Conservation (phyloP, 2,113 vertebrate genomes). For the Xyrauchen texanus region DNA sequence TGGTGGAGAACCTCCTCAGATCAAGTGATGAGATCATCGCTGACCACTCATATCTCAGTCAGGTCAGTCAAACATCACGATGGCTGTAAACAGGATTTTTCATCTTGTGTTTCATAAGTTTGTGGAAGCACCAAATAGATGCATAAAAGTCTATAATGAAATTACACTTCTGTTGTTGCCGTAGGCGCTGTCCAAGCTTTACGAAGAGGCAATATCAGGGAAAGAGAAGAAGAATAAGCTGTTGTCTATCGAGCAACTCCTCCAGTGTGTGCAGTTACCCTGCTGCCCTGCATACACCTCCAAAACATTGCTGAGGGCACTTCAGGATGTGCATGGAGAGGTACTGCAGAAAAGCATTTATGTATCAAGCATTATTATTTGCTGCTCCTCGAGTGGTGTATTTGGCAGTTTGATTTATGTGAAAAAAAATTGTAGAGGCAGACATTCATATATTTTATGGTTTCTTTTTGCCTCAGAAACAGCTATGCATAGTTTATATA, state of each 20-base stretch:
- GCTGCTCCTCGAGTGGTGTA: too few species aligned
- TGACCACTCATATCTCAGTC: slow-evolving; percentile 79
- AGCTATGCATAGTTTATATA: too few species aligned
- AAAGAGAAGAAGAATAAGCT: slow-evolving; percentile 70
- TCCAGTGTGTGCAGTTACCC: slow-evolving; percentile 69
- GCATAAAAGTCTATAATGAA: neutral
- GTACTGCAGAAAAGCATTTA: slow-evolving; percentile 54
- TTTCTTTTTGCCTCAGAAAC: too few species aligned
- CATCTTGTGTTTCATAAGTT: neutral
- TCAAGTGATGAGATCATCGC: slow-evolving; percentile 86
- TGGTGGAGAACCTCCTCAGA: slow-evolving; percentile 77
- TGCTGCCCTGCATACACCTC: slow-evolving; percentile 83
- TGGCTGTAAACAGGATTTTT: too few species aligned
- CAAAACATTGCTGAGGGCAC: slow-evolving; percentile 75
- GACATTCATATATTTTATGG: too few species aligned
- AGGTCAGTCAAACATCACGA: slow-evolving; percentile 68
- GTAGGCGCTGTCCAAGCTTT: slow-evolving; percentile 79
- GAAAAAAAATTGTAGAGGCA: too few species aligned
- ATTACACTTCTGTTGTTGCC: slow-evolving; percentile 11
- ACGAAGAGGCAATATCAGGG: slow-evolving; percentile 67
- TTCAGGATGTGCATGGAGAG: slow-evolving; percentile 78
- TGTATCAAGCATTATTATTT: neutral
- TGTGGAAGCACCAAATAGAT: neutral
- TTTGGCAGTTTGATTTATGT: too few species aligned
- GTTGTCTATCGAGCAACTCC: slow-evolving; percentile 74